A percentile compares a stretch with the other conserved stretches of the same genome.
phyloP scores from a whole-genome alignment of 2,888 invertebrate genomes.

The Zaprionus obscuricornis region DNA sequence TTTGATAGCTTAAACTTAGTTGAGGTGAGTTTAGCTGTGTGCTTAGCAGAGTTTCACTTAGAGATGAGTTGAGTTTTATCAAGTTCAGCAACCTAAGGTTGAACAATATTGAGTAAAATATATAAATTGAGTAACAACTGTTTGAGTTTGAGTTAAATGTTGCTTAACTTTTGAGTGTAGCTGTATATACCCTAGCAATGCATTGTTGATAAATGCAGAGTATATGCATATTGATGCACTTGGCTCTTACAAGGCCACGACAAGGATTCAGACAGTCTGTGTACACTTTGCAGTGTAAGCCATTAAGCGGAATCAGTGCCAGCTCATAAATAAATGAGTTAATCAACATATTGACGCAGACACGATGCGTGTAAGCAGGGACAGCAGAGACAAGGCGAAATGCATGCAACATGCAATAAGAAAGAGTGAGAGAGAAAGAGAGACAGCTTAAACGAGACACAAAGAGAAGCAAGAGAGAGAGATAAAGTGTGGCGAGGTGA shows the following conservation, averaged over 20 bases:
- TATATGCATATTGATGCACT: conserved; percentile 43
- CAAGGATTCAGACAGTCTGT: conserved; percentile 15
- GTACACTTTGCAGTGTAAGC: conserved; percentile 42
- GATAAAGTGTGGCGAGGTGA: neutral
- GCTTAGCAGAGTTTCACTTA: too few relatives aligned
- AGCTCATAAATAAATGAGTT: conserved; percentile 76
- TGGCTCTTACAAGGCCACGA: conserved; percentile 24
- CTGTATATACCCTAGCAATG: neutral
- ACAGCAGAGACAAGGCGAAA: neutral
- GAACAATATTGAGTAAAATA: too few relatives aligned
- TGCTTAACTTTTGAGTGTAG: too few relatives aligned
- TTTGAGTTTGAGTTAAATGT: too few relatives aligned
- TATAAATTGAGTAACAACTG: too few relatives aligned
- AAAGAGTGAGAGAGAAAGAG: too few relatives aligned
- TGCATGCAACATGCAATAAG: neutral
- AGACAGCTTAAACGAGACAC: too few relatives aligned
- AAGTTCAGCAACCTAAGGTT: too few relatives aligned
- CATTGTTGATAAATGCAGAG: conserved; percentile 9
- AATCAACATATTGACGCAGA: conserved; percentile 73
- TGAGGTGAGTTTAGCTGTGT: too few relatives aligned
- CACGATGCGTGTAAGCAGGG: conserved; percentile 20
- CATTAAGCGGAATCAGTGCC: conserved; percentile 67
- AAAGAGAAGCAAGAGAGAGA: neutral
- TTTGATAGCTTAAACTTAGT: too few relatives aligned
- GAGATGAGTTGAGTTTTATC: too few relatives aligned